Conservation (phyloP, 2,113 vertebrate species). For the Urocynchramus pylzowi region DNA sequence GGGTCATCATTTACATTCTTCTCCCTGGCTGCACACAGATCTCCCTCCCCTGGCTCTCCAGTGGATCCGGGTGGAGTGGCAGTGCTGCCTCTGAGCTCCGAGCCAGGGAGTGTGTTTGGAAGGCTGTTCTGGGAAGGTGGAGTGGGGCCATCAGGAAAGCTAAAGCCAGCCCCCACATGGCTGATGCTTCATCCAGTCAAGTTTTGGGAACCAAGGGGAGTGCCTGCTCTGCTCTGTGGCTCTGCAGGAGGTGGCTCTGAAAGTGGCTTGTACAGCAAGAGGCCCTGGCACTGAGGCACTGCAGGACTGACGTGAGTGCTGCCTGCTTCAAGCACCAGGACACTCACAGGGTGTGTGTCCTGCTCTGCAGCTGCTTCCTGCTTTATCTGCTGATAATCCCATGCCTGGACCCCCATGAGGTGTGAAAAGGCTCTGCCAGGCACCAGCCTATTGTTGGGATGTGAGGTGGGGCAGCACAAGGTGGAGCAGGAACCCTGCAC, state of each 20-base stretch:
- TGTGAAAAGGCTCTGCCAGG: background rate
- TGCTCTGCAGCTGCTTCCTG: background rate
- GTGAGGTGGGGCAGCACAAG: background rate
- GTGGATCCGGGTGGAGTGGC: fast-evolving
- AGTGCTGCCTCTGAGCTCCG: background rate
- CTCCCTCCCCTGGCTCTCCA: background rate
- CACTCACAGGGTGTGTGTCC: too few relatives aligned
- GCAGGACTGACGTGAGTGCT: background rate
- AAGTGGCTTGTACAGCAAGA: background rate
- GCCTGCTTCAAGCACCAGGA: background rate
- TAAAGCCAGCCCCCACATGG: background rate
- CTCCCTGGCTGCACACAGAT: background rate
- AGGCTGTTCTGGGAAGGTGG: fast-evolving
- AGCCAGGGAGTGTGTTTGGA: fast-evolving
- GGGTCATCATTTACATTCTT: background rate
- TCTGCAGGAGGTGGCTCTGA: background rate
- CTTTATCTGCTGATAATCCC: background rate
- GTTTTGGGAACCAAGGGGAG: background rate
- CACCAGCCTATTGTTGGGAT: background rate
- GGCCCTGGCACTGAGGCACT: background rate
- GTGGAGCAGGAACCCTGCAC: background rate
- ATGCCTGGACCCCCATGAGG: background rate
- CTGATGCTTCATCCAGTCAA: background rate
- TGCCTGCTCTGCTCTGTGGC: fast-evolving
- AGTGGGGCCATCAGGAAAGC: background rate